Evolutionary conservation across 2,888 invertebrate species (phyloP).

Genomic region (Hermaeophaga mercurialis): DNA sequence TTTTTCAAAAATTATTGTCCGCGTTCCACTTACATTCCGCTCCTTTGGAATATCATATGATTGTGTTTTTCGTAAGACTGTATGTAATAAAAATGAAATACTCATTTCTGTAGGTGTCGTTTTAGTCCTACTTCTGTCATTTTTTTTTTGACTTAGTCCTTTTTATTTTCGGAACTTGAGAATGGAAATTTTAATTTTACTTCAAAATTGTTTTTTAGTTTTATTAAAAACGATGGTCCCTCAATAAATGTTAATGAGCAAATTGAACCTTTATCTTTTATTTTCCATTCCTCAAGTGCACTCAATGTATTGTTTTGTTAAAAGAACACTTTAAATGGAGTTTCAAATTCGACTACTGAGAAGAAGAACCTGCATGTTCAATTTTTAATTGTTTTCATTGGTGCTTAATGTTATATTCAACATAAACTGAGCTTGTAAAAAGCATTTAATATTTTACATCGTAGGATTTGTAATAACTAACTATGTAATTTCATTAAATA

Average conservation of each 20-base stretch:
- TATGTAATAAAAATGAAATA: slow-evolving; percentile 46
- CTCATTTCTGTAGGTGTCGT: slow-evolving; percentile 45
- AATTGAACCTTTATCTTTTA: too few species aligned
- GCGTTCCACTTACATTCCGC: slow-evolving; percentile 45
- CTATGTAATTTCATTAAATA: too few species aligned
- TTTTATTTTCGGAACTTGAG: slow-evolving; percentile 14
- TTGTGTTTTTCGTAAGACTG: slow-evolving; percentile 46
- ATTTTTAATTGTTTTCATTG: too few species aligned
- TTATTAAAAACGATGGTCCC: slow-evolving; percentile 26
- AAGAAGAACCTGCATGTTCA: too few species aligned
- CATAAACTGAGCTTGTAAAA: too few species aligned
- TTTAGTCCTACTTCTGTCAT: slow-evolving; percentile 37
- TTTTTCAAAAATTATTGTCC: slow-evolving; percentile 27
- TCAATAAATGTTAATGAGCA: slow-evolving; percentile 37
- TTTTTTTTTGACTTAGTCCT: slow-evolving; percentile 36
- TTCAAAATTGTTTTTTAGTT: slow-evolving; percentile 23
- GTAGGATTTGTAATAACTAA: too few species aligned
- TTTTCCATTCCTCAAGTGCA: too few species aligned
- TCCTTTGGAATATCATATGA: slow-evolving; percentile 29
- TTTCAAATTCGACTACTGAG: too few species aligned
- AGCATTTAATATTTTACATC: too few species aligned
- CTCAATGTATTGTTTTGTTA: too few species aligned
- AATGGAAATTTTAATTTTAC: slow-evolving; percentile 25
- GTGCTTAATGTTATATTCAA: too few species aligned
- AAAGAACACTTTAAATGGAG: too few species aligned